Evolutionary conservation across 1,140 invertebrate species (phyloP), one percentile per base, ranked within the genome.

Genomic region (Drosophila saltans): DNA sequence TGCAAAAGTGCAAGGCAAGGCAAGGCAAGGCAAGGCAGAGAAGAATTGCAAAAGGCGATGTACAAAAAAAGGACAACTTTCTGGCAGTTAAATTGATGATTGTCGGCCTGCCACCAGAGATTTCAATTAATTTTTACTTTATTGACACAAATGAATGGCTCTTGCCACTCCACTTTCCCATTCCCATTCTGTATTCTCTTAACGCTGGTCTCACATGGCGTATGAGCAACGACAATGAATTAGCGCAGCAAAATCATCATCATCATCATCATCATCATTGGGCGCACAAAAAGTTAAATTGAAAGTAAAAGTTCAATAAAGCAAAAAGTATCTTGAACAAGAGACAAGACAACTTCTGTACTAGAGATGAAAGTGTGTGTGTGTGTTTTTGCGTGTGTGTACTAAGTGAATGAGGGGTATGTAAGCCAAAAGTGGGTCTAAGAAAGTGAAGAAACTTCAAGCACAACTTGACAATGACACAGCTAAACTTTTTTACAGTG

Each of bases 301-400:
- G 84, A 89, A 88, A 89, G 84, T 89, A 80, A 88, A 88, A 88
- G 83, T 88, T 88, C 76, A 86, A 86, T 88, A 86, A 77, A 76
- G 83, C 80, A 80, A 77, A 83, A 86, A 77, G 76, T 76, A 84
- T 73, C 59, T 62, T 79, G 43, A 72, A 77, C 58, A 71, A 70
- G 69, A 66, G 26, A 7, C 40, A 63, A 45, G 43, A 45, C 61
- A 70, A 72, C 28, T 57, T 48, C 36, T 48, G 10, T 40, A 26
- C 16, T 1, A 28, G 21, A 36, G 21, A 30, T 16, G 2, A 39
- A 40, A n/a, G 16, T 43, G 39, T 40, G 11, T 16, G 45, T 26
- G 16, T 16, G 45, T 48, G 45, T 40, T 11, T 16, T n/a, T 26
- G 16, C 6, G 45, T 48, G 45, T 21, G 8, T 5, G 41, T 7